A percentile compares a stretch with the other conserved stretches of the same genome.
Conservation (phyloP, 2,113 vertebrate species). For the Baryphthengus martii region DNA sequence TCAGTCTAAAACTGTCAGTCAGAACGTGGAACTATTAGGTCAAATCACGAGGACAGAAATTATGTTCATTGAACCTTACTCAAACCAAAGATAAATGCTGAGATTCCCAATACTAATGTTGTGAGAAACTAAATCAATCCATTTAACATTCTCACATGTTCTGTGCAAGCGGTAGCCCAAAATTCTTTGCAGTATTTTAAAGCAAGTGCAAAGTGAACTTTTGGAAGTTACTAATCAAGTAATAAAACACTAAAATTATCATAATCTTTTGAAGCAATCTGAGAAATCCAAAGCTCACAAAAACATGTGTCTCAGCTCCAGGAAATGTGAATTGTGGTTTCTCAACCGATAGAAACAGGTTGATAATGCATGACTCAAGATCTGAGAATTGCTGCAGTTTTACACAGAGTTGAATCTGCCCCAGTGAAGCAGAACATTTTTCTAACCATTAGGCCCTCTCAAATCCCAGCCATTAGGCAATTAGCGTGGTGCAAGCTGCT, state of each 20-base stretch:
- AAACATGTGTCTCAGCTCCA: neutral
- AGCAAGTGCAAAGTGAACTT: neutral
- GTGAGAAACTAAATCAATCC: neutral
- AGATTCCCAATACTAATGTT: neutral
- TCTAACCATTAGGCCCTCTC: neutral
- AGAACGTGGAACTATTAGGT: neutral
- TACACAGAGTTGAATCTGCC: neutral
- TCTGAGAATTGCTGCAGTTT: neutral
- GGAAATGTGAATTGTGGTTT: neutral
- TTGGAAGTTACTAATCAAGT: neutral
- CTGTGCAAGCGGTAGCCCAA: neutral
- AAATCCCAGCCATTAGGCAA: neutral
- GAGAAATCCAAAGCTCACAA: neutral
- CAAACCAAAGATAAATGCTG: neutral
- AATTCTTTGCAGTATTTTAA: neutral
- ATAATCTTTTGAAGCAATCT: neutral
- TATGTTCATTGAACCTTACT: neutral
- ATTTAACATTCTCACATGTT: neutral
- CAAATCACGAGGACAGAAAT: neutral
- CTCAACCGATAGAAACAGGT: neutral
- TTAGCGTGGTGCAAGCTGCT: neutral
- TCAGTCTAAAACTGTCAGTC: neutral
- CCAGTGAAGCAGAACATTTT: neutral
- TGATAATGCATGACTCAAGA: neutral
- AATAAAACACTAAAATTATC: neutral